Percentiles rank a stretch among this genome's conserved stretches.
phyloP scores from a whole-genome alignment of 2,113 vertebrate genomes.

The Gorsachius goisagi region DNA sequence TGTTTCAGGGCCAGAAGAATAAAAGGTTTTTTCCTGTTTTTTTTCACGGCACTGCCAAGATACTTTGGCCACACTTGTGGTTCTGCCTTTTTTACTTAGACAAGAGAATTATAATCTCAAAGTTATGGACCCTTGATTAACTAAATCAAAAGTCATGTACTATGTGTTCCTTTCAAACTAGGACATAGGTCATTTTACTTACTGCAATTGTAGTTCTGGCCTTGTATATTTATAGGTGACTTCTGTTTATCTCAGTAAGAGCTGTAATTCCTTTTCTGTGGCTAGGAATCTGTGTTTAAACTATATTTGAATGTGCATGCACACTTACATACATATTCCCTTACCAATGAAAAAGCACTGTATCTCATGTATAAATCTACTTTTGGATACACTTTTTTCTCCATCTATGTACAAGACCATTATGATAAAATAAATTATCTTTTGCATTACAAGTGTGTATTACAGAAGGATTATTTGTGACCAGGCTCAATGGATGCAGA shows the following conservation, averaged over 20 bases:
- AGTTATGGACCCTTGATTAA: not conserved
- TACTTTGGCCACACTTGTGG: not conserved
- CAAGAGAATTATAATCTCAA: not conserved
- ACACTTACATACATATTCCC: fast-evolving
- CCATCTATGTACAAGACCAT: not conserved
- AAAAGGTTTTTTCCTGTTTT: fast-evolving
- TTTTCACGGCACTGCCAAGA: not conserved
- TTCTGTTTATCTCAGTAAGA: not conserved
- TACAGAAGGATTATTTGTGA: not conserved
- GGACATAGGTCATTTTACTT: not conserved
- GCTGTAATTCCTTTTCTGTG: not conserved
- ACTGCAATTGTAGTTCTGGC: not conserved
- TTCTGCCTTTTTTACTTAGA: not conserved
- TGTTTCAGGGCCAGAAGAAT: not conserved
- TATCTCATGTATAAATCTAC: not conserved
- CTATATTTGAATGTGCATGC: not conserved
- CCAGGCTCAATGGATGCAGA: not conserved
- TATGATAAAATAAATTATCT: not conserved
- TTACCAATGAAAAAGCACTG: not conserved
- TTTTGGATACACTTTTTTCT: not conserved
- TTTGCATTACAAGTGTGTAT: not conserved
- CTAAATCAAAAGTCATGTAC: not conserved
- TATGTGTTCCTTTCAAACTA: not conserved
- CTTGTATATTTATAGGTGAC: not conserved
- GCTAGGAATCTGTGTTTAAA: not conserved